Percentiles rank a stretch among this genome's conserved stretches.
Evolutionary conservation across 37 sponge, comb jelly and placozoan species (phyloP).

Genomic region (Diacarnus erythraeanus): DNA sequence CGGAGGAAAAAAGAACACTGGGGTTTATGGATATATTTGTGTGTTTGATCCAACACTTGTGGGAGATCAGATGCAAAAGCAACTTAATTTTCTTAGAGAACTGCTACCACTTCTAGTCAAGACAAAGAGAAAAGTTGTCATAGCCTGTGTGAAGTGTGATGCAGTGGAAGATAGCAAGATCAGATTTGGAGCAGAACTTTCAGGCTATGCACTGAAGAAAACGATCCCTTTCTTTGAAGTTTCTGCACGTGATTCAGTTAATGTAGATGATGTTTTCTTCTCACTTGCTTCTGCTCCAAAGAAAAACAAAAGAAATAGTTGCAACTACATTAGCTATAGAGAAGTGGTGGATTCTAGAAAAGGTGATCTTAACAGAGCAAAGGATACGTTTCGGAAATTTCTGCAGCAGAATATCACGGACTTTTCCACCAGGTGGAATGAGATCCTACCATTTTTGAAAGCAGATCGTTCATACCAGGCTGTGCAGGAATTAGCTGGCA

Average conservation of each 20-base stretch:
- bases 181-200: slow-evolving; percentile 24
- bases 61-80: slow-evolving; percentile 46
- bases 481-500: slow-evolving; percentile 35
- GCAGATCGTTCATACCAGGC: slow-evolving; percentile 25
- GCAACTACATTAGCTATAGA: slow-evolving; percentile 25
- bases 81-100: slow-evolving; percentile 50
- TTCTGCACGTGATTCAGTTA: slow-evolving; percentile 59
- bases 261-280: slow-evolving; percentile 70
- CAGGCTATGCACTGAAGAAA: slow-evolving; percentile 27
- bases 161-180: slow-evolving; percentile 29
- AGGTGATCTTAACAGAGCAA: slow-evolving; percentile 41
- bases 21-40: slow-evolving; percentile 53
- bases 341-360: slow-evolving; percentile 25
- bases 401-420: slow-evolving; percentile 21
- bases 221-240: slow-evolving; percentile 69
- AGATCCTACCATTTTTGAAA: slow-evolving; percentile 32
- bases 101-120: slow-evolving; percentile 50
- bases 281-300: slow-evolving; percentile 30
- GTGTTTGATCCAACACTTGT: slow-evolving; percentile 73
- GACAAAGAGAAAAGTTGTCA: slow-evolving; percentile 46
- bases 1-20: slow-evolving; percentile 32
- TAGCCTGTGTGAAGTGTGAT: slow-evolving; percentile 80
- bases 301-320: slow-evolving; percentile 11
- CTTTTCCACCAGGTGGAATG: slow-evolving; percentile 47
- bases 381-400: slow-evolving; percentile 38